Conservation (phyloP, 2,797 vertebrate genomes). For the Gymnothorax javanicus region DNA sequence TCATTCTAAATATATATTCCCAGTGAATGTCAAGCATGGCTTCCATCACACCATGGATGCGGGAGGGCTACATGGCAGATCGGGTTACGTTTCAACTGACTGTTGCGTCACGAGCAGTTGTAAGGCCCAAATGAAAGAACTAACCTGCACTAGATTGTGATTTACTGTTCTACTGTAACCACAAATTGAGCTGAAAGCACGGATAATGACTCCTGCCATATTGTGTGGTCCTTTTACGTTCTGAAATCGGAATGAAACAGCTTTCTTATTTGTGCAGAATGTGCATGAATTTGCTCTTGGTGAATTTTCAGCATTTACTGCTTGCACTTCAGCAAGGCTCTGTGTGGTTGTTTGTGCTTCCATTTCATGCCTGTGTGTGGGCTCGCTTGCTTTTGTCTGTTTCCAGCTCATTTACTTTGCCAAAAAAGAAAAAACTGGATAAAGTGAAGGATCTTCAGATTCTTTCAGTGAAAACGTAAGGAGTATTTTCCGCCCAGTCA, state of each 20-base stretch:
- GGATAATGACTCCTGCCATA: conserved; percentile 15
- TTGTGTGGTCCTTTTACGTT: not conserved
- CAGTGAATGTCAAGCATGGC: conserved; percentile 29
- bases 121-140: conserved; percentile 34
- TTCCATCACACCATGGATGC: conserved; percentile 31
- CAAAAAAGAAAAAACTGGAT: not conserved
- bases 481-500: not conserved
- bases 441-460: not conserved
- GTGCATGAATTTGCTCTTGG: not conserved
- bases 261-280: not conserved
- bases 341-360: not conserved
- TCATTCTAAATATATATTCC: conserved; percentile 55
- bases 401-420: not conserved
- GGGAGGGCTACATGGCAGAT: conserved; percentile 35
- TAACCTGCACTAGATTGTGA: not conserved
- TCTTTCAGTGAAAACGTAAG: not conserved
- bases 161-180: not conserved
- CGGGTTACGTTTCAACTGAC: conserved; percentile 35
- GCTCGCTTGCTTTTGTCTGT: not conserved
- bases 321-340: not conserved
- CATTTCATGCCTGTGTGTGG: not conserved
- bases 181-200: not conserved
- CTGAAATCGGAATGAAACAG: not conserved
- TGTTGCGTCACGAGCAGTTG: conserved; percentile 31
- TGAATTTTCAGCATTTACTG: not conserved